phyloP scores from a whole-genome alignment of 2,113 vertebrate genomes.

The Xenus cinereus region DNA sequence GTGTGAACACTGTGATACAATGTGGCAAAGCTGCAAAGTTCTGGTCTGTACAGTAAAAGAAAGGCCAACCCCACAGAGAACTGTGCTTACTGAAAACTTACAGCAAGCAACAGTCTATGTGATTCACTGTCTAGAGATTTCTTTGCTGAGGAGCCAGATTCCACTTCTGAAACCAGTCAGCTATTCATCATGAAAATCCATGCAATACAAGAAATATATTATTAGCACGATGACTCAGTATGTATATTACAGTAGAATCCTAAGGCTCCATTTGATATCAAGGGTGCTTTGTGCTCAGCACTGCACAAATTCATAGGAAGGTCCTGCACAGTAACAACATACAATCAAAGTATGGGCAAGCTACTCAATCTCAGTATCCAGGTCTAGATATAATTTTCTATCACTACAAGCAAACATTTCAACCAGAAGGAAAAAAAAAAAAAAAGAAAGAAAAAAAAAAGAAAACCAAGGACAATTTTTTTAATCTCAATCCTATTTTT shows the following conservation, averaged over 20 bases:
- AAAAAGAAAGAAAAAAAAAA: neutral
- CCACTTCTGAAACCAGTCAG: neutral
- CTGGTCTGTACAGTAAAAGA: neutral
- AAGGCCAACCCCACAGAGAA: neutral
- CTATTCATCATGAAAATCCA: neutral
- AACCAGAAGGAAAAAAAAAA: neutral
- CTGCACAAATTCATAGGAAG: neutral
- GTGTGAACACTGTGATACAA: accelerated
- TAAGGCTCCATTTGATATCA: neutral
- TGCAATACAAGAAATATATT: neutral
- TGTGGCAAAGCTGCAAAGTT: neutral
- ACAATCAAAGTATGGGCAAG: neutral
- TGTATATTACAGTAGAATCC: neutral
- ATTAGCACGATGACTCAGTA: neutral
- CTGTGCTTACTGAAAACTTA: neutral
- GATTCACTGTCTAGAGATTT: neutral
- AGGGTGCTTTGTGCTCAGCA: neutral
- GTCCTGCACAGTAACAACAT: neutral
- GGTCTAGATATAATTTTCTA: neutral
- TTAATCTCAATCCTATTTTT: neutral
- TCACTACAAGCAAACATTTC: neutral
- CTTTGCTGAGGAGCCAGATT: neutral
- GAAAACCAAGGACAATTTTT: neutral
- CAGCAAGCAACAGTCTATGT: neutral
- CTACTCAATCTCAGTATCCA: neutral